Evolutionary conservation across 2,797 vertebrate genomes (phyloP).

Genomic region (Anabacerthia variegaticeps): DNA sequence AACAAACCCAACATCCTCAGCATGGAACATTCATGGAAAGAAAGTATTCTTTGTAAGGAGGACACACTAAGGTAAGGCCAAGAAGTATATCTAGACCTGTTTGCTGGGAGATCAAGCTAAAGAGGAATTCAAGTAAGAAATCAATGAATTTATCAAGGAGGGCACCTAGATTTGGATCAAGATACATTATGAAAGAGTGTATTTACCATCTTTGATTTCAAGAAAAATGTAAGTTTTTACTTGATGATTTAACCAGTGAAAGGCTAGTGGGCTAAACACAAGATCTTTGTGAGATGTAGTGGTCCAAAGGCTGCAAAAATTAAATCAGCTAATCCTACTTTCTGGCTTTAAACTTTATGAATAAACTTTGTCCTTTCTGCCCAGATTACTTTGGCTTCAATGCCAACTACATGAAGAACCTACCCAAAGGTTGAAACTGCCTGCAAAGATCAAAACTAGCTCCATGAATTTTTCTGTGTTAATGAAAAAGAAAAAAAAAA

Average conservation of each 20-base stretch:
- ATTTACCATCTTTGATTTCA: neutral
- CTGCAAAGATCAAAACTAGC: neutral
- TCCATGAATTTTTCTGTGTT: neutral
- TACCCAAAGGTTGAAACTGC: neutral
- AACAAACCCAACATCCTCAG: neutral
- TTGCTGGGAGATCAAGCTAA: neutral
- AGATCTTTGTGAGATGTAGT: neutral
- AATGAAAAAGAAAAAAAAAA: neutral
- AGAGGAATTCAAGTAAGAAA: neutral
- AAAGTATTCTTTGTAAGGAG: neutral
- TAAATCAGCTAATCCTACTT: neutral
- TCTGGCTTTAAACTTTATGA: neutral
- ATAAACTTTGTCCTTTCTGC: neutral
- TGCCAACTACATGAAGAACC: neutral
- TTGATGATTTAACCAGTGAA: neutral
- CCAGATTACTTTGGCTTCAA: neutral
- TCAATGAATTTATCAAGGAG: neutral
- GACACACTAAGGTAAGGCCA: rapidly evolving
- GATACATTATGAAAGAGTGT: neutral
- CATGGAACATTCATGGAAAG: neutral
- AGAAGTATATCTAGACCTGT: neutral
- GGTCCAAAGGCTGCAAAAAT: neutral
- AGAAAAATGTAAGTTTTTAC: neutral
- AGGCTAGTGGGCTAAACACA: neutral
- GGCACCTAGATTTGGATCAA: neutral